These are phyloP conservation scores for Martes martes DNA, from an alignment of 2,113 vertebrate genomes.

Conservation along the genomic window DNA sequence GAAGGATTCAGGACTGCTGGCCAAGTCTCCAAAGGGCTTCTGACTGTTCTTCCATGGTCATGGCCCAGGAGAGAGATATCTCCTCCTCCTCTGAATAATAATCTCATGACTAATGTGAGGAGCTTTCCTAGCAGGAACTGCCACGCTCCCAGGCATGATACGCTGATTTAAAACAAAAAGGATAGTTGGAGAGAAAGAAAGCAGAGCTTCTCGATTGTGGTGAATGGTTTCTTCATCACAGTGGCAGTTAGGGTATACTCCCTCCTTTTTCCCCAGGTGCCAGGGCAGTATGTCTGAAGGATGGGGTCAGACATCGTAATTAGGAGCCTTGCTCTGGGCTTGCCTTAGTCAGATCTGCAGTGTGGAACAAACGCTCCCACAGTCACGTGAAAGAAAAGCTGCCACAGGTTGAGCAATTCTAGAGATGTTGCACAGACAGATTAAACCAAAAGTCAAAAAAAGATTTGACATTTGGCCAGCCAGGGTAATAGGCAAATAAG, in stretches of 20 bases:
- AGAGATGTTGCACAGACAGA: conserved; percentile 96
- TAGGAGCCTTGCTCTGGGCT: conserved; percentile 93
- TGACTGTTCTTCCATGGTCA: neutral
- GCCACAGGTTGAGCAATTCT: conserved; percentile 97
- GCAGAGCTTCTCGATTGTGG: conserved; percentile 64
- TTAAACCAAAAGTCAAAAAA: conserved; percentile 93
- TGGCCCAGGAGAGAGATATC: neutral
- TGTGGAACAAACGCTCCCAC: conserved; percentile 91
- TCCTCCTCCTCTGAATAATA: neutral
- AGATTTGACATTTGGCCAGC: conserved; percentile 94
- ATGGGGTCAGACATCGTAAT: conserved; percentile 92
- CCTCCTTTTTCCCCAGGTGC: neutral
- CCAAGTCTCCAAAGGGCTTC: conserved; percentile 4
- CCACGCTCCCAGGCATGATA: conserved; percentile 61
- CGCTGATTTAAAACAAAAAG: conserved; percentile 34
- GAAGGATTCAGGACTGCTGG: conserved; percentile 8
- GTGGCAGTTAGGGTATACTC: conserved; percentile 60
- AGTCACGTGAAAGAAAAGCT: conserved; percentile 97
- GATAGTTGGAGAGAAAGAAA: neutral
- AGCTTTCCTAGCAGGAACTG: neutral
- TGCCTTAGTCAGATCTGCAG: conserved; percentile 92
- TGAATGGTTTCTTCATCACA: conserved; percentile 78
- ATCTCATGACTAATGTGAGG: neutral
- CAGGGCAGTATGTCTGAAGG: neutral
- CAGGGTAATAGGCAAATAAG: conserved; percentile 92